Conservation (phyloP, 2,113 vertebrate species). For the Emydura subglobosa region DNA sequence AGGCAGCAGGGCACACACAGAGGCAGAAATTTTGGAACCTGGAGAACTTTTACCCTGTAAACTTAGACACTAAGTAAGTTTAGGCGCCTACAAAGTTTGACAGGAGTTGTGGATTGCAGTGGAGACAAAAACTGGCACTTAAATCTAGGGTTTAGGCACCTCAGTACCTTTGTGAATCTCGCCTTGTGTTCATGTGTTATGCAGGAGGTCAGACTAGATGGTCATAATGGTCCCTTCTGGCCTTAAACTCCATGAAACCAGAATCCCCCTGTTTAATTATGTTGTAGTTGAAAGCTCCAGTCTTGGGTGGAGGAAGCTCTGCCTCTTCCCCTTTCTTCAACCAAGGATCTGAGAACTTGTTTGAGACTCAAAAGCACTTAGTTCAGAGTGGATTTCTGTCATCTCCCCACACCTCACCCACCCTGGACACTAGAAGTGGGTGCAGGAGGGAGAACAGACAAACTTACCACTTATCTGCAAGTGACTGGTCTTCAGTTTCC, state of each 20-base stretch:
- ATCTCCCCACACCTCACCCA: not conserved
- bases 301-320: not conserved
- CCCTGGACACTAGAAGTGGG: not conserved
- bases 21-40: not conserved
- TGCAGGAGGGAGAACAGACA: not conserved
- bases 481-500: constrained; percentile 84
- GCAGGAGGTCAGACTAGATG: not conserved
- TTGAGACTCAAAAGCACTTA: not conserved
- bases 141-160: not conserved
- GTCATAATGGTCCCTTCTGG: rapidly evolving
- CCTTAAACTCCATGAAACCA: not conserved
- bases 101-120: not conserved
- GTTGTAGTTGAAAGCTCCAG: not conserved
- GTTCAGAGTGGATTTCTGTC: not conserved
- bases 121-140: not conserved
- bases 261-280: not conserved
- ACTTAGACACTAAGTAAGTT: not conserved
- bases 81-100: not conserved
- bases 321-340: not conserved
- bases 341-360: not conserved
- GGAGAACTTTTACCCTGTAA: not conserved
- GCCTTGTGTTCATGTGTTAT: not conserved
- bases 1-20: not conserved
- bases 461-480: constrained; percentile 83
- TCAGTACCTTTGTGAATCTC: not conserved